phyloP scores from a whole-genome alignment of 2,888 invertebrate genomes.

The Pachydiplax longipennis region DNA sequence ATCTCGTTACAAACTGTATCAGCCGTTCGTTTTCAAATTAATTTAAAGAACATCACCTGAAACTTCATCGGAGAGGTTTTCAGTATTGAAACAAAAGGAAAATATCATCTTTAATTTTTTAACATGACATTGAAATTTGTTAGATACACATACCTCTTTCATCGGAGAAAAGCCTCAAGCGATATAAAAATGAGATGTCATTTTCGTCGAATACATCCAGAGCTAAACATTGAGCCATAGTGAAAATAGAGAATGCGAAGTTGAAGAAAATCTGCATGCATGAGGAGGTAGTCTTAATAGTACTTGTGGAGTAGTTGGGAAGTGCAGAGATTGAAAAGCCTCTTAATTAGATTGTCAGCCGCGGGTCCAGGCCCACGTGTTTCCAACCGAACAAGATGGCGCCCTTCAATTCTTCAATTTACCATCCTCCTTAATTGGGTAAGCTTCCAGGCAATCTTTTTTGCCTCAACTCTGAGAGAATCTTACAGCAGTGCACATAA shows the following conservation, averaged over 20 bases:
- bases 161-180: too few species aligned
- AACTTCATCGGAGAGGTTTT: too few species aligned
- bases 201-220: too few species aligned
- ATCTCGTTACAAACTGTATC: too few species aligned
- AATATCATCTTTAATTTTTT: too few species aligned
- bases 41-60: too few species aligned
- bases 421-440: background rate
- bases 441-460: background rate
- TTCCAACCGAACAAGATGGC: background rate
- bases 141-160: too few species aligned
- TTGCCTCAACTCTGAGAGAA: background rate
- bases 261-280: background rate
- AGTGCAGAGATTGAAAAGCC: background rate
- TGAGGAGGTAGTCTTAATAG: background rate
- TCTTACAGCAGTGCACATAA: background rate
- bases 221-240: too few species aligned
- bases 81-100: too few species aligned
- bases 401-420: background rate
- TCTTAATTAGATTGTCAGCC: slow-evolving; percentile 38
- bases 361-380: background rate
- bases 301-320: background rate
- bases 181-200: too few species aligned
- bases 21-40: too few species aligned
- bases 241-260: background rate
- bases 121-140: too few species aligned